Conservation (phyloP, 2,888 invertebrate genomes). For the Ellobium chinense region DNA sequence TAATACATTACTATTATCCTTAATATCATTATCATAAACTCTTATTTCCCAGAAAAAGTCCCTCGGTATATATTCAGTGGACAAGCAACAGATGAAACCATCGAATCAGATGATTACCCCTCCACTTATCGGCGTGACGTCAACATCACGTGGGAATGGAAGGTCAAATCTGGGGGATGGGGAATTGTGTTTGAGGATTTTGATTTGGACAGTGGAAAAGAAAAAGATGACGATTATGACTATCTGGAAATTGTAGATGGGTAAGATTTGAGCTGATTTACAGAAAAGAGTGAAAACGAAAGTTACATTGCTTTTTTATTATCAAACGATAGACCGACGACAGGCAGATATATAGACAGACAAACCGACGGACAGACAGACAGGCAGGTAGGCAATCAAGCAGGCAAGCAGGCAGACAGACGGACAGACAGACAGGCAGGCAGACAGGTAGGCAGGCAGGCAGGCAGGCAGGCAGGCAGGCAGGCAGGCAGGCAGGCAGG, state of each 20-base stretch:
- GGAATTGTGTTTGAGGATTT: slow-evolving; percentile 1
- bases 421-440: no score
- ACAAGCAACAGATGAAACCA: not conserved
- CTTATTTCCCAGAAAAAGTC: not conserved
- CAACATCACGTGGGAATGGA: slow-evolving; percentile 10
- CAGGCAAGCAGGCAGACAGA: no score
- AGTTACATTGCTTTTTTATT: no score
- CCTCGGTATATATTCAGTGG: not conserved
- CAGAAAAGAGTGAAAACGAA: no score
- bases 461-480: no score
- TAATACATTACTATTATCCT: not conserved
- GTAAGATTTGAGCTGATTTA: no score
- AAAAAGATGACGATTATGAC: not conserved
- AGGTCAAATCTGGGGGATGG: not conserved
- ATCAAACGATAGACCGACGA: no score
- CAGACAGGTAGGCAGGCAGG: no score
- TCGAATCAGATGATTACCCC: slow-evolving; percentile 12
- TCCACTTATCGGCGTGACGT: not conserved
- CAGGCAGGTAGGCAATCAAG: no score
- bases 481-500: no score
- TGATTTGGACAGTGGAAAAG: slow-evolving; percentile 7
- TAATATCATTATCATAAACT: not conserved
- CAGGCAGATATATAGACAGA: no score
- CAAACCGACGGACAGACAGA: no score
- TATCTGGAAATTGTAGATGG: slow-evolving; percentile 6